Evolutionary conservation across 2,888 invertebrate genomes (phyloP), one percentile per base, ranked within the genome.

Genomic region (Stenchaetothrips biformis): DNA sequence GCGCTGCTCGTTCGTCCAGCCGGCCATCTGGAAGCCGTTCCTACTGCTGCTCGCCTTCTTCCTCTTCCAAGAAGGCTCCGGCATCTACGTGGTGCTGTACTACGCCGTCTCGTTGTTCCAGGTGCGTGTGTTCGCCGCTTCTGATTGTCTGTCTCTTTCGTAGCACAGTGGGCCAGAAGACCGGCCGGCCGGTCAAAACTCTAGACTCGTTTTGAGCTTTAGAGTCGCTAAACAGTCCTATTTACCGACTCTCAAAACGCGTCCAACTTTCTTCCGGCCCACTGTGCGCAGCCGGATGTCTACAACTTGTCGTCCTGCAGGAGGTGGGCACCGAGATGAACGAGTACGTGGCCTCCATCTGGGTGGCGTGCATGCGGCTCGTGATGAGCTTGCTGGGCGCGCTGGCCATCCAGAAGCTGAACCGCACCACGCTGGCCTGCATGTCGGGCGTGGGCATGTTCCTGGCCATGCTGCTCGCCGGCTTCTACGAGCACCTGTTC

Each of bases 21-120:
- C 90, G 11, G 89, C 89, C 82, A 91, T 92, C 0, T 86, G 92
- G 82, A 92, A 92, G 84, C 93, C 93, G 0, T 93, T 93, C 85
- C 85, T 89, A 3, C 88, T 92, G 47, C 86, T 93, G 1, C 88
- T 93, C 3, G 85, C 89, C 0, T 93, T 93, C 86, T 91, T 93
- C 84, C 86, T 91, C 13, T 89, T 92, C 83, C 93, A 93, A 88
- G 93, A 93, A 85, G 88, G 92, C 84, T 92, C 92, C 0, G 93
- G 93, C 0, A 92, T 93, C 80, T 93, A 93, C 86, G 89, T 92
- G 0, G 91, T 93, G 62, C 85, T 93, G 77, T 93, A 92, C 84
- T 93, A 93, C 84, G 92, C 93, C 0, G 92, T 93, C 0, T 91
- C 89, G 81, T 91, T 93, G 84, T 91, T 93, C 85, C 89, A 92